Evolutionary conservation across 2,113 vertebrate genomes (phyloP).

Genomic region (Xenopus borealis): DNA sequence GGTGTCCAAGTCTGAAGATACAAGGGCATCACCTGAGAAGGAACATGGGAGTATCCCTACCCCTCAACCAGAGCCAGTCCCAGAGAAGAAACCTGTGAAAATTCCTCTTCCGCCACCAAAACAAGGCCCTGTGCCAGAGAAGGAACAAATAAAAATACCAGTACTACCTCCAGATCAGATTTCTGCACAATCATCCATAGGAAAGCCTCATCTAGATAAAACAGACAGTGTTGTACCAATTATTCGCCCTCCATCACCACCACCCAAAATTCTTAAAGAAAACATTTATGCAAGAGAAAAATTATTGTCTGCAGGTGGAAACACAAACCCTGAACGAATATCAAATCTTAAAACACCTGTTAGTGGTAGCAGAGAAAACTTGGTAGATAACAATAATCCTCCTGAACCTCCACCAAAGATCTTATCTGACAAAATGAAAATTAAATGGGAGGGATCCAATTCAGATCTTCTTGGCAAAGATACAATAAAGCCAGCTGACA

Average conservation of each 20-base stretch:
- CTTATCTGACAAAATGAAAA: constrained; percentile 62
- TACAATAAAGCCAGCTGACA: constrained; percentile 24
- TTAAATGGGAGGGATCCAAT: constrained; percentile 63
- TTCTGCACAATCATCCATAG: constrained; percentile 40
- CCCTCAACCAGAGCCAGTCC: constrained; percentile 55
- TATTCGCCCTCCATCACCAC: constrained; percentile 42
- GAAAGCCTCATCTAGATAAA: constrained; percentile 26
- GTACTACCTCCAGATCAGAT: constrained; percentile 37
- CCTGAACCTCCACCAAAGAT: constrained; percentile 52
- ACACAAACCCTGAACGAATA: constrained; percentile 27
- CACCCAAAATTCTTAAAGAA: constrained; percentile 67
- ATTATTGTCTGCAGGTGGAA: constrained; percentile 43
- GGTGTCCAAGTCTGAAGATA: constrained; percentile 42
- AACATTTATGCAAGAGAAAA: constrained; percentile 55
- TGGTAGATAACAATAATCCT: constrained; percentile 37
- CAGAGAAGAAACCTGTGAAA: constrained; percentile 43
- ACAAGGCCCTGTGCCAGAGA: not conserved
- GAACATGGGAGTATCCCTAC: constrained; percentile 58
- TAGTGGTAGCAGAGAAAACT: constrained; percentile 51
- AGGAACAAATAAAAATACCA: constrained; percentile 19
- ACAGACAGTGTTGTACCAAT: not conserved
- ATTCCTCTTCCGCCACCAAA: constrained; percentile 39
- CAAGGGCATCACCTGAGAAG: not conserved
- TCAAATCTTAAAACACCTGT: constrained; percentile 15
- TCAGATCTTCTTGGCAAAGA: constrained; percentile 37